These are phyloP conservation scores for Andricus quercusramuli DNA, from an alignment of 2,888 invertebrate genomes.

Conservation along the genomic window DNA sequence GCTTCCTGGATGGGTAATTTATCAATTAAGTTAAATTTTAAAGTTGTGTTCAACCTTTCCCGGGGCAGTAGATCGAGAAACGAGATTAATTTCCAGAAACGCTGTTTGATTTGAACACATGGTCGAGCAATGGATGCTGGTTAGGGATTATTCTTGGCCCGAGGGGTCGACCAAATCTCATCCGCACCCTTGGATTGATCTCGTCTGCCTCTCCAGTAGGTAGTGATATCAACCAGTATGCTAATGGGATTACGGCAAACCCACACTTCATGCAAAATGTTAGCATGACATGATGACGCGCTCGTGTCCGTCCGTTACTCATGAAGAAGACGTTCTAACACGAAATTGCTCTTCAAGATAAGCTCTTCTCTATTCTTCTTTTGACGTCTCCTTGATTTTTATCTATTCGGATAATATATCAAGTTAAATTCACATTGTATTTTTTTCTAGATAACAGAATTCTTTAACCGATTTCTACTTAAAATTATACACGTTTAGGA, in stretches of 20 bases:
- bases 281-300: conserved; percentile 38
- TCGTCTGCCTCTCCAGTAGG: conserved; percentile 33
- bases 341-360: conserved; percentile 23
- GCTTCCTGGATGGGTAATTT: background rate
- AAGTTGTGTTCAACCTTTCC: background rate
- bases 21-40: background rate
- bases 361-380: background rate
- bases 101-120: conserved; percentile 25
- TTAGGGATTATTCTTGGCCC: conserved; percentile 29
- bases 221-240: conserved; percentile 41
- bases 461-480: no score
- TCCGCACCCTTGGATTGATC: conserved; percentile 32
- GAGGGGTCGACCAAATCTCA: conserved; percentile 21
- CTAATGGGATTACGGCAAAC: conserved; percentile 39
- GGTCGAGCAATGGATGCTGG: conserved; percentile 17
- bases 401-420: background rate
- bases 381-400: conserved; percentile 1
- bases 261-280: conserved; percentile 33
- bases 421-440: background rate
- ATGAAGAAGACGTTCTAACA: conserved; percentile 20
- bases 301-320: conserved; percentile 24
- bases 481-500: no score
- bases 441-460: background rate
- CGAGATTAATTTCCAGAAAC: conserved; percentile 15
- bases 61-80: background rate